Conservation (phyloP, 2,797 vertebrate genomes). For the Austrolebias charrua region DNA sequence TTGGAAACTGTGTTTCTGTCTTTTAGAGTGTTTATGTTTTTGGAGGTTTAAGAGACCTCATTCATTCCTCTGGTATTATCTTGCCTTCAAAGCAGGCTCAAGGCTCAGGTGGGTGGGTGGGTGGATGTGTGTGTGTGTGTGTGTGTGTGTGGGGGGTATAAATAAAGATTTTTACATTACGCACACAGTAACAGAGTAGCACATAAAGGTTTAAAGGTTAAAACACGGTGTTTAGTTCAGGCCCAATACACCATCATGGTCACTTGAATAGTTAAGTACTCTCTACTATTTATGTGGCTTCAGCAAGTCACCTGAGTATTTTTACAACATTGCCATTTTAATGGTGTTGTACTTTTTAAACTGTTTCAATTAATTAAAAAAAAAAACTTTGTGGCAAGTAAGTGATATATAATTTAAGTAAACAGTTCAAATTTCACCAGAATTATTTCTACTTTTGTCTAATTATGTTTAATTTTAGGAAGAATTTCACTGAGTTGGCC, state of each 20-base stretch:
- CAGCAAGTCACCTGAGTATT: conserved; percentile 49
- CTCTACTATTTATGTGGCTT: conserved; percentile 65
- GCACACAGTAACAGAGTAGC: conserved; percentile 45
- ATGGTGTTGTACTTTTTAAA: conserved; percentile 26
- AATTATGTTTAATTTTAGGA: too few relatives aligned
- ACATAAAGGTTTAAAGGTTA: conserved; percentile 64
- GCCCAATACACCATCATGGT: conserved; percentile 54
- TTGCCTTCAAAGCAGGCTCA: conserved; percentile 39
- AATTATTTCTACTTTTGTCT: too few relatives aligned
- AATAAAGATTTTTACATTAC: conserved; percentile 54
- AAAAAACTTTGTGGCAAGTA: conserved; percentile 16
- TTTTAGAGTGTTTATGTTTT: conserved; percentile 57
- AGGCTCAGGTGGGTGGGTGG: conserved; percentile 47
- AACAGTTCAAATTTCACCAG: neutral
- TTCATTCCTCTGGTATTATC: conserved; percentile 49
- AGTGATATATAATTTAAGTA: conserved; percentile 8
- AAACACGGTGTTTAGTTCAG: conserved; percentile 67
- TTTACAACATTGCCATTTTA: conserved; percentile 39
- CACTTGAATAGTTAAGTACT: conserved; percentile 70
- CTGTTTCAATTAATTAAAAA: conserved; percentile 25
- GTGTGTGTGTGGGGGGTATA: conserved; percentile 23
- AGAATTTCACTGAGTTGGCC: neutral
- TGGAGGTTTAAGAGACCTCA: conserved; percentile 51
- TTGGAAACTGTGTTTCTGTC: conserved; percentile 47
- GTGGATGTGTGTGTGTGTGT: neutral